A percentile compares a stretch with the other conserved stretches of the same genome.
Evolutionary conservation across 2,797 vertebrate species (phyloP).

Genomic region (Tragelaphus oryx): DNA sequence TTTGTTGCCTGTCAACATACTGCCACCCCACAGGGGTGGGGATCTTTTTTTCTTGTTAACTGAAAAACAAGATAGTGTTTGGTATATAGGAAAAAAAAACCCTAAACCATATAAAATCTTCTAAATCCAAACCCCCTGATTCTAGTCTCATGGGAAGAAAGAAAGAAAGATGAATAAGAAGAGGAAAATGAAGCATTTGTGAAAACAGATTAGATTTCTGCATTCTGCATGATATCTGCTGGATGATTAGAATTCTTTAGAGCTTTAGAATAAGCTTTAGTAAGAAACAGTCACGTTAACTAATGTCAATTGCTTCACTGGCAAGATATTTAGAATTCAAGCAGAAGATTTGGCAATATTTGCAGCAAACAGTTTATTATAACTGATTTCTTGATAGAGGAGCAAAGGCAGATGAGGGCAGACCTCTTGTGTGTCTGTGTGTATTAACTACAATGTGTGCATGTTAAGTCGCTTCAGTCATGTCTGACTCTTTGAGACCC

Average conservation of each 20-base stretch:
- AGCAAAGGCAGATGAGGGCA: not conserved
- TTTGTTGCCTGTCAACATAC: not conserved
- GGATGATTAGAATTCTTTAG: not conserved
- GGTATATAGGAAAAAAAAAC: not conserved
- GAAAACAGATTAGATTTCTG: not conserved
- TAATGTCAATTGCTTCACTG: not conserved
- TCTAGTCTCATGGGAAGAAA: not conserved
- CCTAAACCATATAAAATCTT: not conserved
- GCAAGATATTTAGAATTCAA: slow-evolving; percentile 13
- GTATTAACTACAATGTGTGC: not conserved
- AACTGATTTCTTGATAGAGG: not conserved
- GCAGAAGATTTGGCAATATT: not conserved
- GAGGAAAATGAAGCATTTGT: not conserved
- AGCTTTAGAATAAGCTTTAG: slow-evolving; percentile 7
- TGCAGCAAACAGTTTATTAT: not conserved
- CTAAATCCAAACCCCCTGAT: not conserved
- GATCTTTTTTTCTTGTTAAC: not conserved
- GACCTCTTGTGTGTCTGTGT: not conserved
- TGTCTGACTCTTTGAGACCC: not conserved
- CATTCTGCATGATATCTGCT: not conserved
- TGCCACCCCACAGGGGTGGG: not conserved
- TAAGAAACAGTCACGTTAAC: not conserved
- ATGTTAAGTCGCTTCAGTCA: not conserved
- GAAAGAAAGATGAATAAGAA: not conserved
- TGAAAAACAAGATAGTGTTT: not conserved